Evolutionary conservation across 2,797 vertebrate genomes (phyloP), one percentile per base, ranked within the genome.

Genomic region (Heteromormyrus szaboi): DNA sequence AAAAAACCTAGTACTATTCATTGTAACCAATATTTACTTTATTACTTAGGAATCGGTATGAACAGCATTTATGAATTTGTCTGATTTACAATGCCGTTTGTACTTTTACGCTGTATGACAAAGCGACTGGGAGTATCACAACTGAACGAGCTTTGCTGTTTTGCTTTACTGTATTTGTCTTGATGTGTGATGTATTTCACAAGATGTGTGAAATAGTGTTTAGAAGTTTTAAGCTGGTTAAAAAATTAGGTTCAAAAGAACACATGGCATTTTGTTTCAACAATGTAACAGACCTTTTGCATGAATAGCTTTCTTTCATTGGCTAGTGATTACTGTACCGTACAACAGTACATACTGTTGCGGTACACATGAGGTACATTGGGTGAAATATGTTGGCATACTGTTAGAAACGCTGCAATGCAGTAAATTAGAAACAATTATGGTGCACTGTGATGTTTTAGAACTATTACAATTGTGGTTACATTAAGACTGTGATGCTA

Each of bases 301-400:
- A 59, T 59, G 85, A 86, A 86, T 86, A 11, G 51, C 50, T 54
- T 84, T 53, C 83, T 54, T 86, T 86, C 51, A 56, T n/a, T 85
- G 48, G n/a, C 29, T n/a, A 54, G 7, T 59, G 53, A 85, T 33
- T 86, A 33, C 84, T 33, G 48, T 85, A 29, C 48, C 33, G 25
- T 29, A 85, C 84, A 51, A 85, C 79, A 81, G 19, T 84, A 22
- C 8, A n/a, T 85, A 85, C 48, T 12, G 48, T 14, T 53, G 46
- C 25, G 48, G n/a, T 53, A 85, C 22, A 50, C 25, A 51, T 29
- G 37, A 37, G 37, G 37, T 37, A 37, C 72, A 46, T 46, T 17
- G 72, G 17, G 6, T 79, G 37, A 44, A 44, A 17, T 72, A 17
- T 72, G 12, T 79, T 46, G 72, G 6, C 46, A n/a, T 44, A 46